These are phyloP conservation scores for Aspidiotus rigidus DNA, from an alignment of 2,888 invertebrate species.

Conservation along the genomic window DNA sequence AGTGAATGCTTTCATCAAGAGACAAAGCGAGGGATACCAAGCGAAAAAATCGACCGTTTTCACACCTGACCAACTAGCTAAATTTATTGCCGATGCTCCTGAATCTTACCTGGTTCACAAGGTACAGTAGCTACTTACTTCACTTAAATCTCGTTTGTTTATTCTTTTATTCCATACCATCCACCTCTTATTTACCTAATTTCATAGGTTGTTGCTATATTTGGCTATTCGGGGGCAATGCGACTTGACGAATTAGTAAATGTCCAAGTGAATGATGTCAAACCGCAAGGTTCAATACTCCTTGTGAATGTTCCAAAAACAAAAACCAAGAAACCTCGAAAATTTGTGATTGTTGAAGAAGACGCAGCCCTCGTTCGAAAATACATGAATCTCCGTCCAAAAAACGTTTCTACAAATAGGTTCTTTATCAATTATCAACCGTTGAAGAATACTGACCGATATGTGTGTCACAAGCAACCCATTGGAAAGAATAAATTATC, in stretches of 20 bases:
- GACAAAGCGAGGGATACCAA: background rate
- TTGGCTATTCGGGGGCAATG: background rate
- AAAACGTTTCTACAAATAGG: background rate
- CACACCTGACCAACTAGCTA: background rate
- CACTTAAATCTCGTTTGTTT: no score
- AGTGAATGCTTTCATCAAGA: background rate
- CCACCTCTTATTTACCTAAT: no score
- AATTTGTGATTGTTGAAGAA: background rate
- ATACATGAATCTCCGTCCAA: background rate
- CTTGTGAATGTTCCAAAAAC: background rate
- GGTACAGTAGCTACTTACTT: no score
- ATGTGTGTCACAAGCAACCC: conserved; percentile 6
- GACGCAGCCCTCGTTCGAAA: background rate
- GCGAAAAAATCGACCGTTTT: background rate
- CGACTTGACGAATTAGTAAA: background rate
- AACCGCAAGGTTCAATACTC: background rate
- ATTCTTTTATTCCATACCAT: no score
- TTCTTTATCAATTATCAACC: conserved; percentile 10
- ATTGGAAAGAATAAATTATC: conserved; percentile 10
- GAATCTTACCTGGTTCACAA: background rate
- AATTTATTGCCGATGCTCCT: background rate
- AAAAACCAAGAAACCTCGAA: background rate
- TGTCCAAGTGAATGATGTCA: background rate
- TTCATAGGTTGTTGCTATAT: conserved; percentile 3
- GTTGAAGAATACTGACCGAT: background rate